Evolutionary conservation across 2,888 invertebrate genomes (phyloP).

Genomic region (Lordiphosa fenestrarum): DNA sequence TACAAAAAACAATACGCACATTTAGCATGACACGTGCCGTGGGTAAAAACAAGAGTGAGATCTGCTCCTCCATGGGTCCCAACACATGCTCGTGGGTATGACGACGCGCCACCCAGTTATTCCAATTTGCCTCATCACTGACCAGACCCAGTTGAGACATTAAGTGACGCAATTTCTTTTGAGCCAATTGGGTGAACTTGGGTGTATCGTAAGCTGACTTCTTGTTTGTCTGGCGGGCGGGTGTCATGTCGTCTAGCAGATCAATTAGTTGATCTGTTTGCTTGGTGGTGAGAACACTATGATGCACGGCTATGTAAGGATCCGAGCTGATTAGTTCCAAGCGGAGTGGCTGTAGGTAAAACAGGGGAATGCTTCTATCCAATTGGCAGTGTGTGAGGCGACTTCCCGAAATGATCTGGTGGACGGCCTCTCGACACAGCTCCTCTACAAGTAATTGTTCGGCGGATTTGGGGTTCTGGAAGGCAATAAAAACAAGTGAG

Average conservation of each 20-base stretch:
- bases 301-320: constrained; percentile 66
- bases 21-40: constrained; percentile 61
- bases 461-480: constrained; percentile 39
- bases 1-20: constrained; percentile 45
- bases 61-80: constrained; percentile 17
- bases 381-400: constrained; percentile 39
- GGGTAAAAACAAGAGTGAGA: constrained; percentile 7
- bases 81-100: constrained; percentile 55
- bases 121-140: no score
- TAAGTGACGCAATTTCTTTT: constrained; percentile 39
- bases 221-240: neutral
- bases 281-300: constrained; percentile 49
- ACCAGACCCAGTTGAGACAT: constrained; percentile 23
- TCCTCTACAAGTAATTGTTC: constrained; percentile 62
- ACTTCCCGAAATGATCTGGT: constrained; percentile 26
- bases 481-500: no score
- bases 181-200: constrained; percentile 40
- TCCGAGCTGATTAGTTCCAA: constrained; percentile 64
- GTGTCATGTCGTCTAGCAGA: constrained; percentile 38
- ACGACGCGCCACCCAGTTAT: constrained; percentile 59
- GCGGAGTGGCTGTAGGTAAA: constrained; percentile 49
- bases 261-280: constrained; percentile 52
- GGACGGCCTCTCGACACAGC: constrained; percentile 60
- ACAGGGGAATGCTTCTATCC: constrained; percentile 25
- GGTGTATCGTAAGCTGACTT: constrained; percentile 26